Evolutionary conservation across 1,140 invertebrate genomes (phyloP).

Genomic region (Papilio glaucus): DNA sequence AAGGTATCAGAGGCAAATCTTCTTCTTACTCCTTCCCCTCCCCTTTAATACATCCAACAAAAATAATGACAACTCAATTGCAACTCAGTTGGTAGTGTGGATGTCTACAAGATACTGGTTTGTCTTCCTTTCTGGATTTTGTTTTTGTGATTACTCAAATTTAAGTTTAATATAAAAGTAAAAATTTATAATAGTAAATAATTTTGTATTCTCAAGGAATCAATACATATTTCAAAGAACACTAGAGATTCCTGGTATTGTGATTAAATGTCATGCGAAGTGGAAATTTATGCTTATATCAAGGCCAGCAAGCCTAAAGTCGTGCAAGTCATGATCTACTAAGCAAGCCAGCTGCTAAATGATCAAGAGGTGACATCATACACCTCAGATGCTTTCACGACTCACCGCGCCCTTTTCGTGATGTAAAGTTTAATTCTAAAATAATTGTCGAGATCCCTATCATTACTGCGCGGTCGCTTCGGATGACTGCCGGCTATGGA

Average conservation of each 20-base stretch:
- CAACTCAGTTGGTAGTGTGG: too few relatives aligned
- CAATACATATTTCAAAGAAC: neutral
- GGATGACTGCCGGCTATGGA: conserved; percentile 67
- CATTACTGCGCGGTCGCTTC: conserved; percentile 60
- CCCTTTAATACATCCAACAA: too few relatives aligned
- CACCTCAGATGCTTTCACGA: conserved; percentile 43
- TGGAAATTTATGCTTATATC: conserved; percentile 18
- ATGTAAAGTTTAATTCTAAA: conserved; percentile 58
- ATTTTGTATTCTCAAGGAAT: neutral
- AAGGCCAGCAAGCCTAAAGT: conserved; percentile 20
- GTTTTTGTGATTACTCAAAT: too few relatives aligned
- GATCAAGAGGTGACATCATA: conserved; percentile 38
- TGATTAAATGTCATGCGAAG: conserved; percentile 12
- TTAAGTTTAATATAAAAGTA: neutral
- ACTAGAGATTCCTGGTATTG: conserved; percentile 1
- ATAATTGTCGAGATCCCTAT: conserved; percentile 73
- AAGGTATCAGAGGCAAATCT: too few relatives aligned
- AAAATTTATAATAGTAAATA: neutral
- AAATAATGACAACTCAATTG: too few relatives aligned
- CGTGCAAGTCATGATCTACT: conserved; percentile 10
- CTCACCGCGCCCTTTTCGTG: conserved; percentile 47
- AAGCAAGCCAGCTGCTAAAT: conserved; percentile 24
- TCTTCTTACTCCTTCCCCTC: too few relatives aligned
- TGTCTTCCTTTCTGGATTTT: too few relatives aligned
- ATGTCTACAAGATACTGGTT: too few relatives aligned